A percentile compares a stretch with the other conserved stretches of the same genome.
Conservation (phyloP, 2,888 invertebrate species). For the Branchellion lobata region DNA sequence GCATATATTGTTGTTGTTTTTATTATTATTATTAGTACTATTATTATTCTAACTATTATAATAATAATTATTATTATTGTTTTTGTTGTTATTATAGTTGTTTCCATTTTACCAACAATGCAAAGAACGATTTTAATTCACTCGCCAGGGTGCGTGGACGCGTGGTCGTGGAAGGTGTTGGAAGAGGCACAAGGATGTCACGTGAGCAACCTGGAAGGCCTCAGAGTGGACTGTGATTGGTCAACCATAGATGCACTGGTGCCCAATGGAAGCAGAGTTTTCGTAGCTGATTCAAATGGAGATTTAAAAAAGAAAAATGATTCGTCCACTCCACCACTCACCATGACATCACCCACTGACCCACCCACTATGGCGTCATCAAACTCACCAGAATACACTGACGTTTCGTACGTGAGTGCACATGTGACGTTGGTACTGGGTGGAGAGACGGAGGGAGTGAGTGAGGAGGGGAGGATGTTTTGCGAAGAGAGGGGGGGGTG, state of each 20-base stretch:
- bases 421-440: constrained; percentile 74
- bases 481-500: constrained; percentile 68
- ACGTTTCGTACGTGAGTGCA: constrained; percentile 55
- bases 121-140: too few relatives aligned
- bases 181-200: constrained; percentile 74
- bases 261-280: neutral
- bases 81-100: too few relatives aligned
- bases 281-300: neutral
- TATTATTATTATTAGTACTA: too few relatives aligned
- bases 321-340: too few relatives aligned
- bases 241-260: neutral
- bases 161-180: constrained; percentile 85
- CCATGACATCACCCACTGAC: too few relatives aligned
- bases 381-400: too few relatives aligned
- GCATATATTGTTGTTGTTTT: neutral
- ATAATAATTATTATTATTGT: neutral
- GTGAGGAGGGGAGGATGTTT: constrained; percentile 70
- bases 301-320: neutral
- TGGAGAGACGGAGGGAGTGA: constrained; percentile 84
- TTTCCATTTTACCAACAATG: too few relatives aligned
- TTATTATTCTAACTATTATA: too few relatives aligned
- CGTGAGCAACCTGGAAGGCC: neutral
- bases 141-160: constrained; percentile 79
- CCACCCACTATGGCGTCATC: too few relatives aligned
- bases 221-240: constrained; percentile 7